Conservation (phyloP, 2,888 invertebrate species). For the Polydrusus tereticollis region DNA sequence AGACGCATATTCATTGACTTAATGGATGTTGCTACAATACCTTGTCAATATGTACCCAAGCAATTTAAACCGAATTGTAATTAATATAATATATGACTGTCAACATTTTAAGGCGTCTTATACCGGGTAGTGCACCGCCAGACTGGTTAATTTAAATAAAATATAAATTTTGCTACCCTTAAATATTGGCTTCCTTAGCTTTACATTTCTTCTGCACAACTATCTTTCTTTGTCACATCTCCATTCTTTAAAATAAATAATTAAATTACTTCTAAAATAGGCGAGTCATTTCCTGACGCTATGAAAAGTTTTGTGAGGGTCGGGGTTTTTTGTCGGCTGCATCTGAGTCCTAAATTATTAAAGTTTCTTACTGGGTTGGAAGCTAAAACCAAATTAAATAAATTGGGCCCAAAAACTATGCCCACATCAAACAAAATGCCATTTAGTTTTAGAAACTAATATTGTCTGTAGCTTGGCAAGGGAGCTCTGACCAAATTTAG, state of each 20-base stretch:
- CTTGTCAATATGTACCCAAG: background rate
- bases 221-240: no score
- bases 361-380: background rate
- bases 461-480: conserved; percentile 29
- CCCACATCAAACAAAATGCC: conserved; percentile 27
- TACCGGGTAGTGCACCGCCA: no score
- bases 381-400: background rate
- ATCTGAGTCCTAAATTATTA: background rate
- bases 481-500: conserved; percentile 21
- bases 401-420: background rate
- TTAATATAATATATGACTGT: background rate
- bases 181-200: no score
- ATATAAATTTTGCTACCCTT: no score
- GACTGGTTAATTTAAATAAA: no score
- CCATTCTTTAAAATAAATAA: no score
- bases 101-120: no score
- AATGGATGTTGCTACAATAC: background rate
- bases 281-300: no score
- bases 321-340: background rate
- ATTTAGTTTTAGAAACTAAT: conserved; percentile 37
- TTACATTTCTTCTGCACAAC: no score
- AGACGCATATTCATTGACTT: background rate
- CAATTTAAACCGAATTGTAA: background rate
- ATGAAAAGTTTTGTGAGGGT: no score
- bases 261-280: no score